These are phyloP conservation scores for Patiria miniata DNA, from an alignment of 35 echinoderm and acorn worm genomes.

Conservation along the genomic window DNA sequence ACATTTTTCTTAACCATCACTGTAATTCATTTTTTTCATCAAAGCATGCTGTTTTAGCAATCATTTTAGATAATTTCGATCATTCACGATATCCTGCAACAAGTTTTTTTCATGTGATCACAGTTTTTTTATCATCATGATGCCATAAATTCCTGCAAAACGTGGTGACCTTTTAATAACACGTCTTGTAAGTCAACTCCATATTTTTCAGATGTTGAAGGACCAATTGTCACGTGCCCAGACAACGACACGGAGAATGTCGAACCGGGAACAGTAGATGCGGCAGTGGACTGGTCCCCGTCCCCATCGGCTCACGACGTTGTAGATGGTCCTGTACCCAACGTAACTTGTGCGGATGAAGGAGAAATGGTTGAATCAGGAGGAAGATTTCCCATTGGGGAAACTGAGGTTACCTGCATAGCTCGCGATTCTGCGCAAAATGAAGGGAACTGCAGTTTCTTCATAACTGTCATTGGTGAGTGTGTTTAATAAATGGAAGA, in stretches of 20 bases:
- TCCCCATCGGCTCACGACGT: background rate
- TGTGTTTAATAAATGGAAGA: no score
- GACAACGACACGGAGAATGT: background rate
- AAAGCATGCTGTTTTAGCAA: no score
- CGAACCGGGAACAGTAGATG: background rate
- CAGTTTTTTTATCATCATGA: no score
- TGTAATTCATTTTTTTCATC: no score
- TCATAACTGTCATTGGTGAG: conserved; percentile 13
- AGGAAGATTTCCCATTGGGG: conserved; percentile 15
- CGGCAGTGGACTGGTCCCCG: conserved; percentile 6
- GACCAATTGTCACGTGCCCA: background rate
- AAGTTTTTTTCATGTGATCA: no score
- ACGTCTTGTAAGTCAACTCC: no score
- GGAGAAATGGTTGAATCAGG: background rate
- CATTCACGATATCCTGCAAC: no score
- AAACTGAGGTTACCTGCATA: conserved; percentile 25
- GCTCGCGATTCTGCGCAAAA: conserved; percentile 21
- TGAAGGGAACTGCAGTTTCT: conserved; percentile 27
- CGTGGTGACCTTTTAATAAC: no score
- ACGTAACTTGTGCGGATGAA: background rate
- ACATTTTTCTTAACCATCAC: no score
- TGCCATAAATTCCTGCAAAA: no score
- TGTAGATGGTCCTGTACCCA: background rate
- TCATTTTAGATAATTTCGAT: no score
- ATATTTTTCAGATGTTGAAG: conserved; percentile 20